Evolutionary conservation across 2,113 vertebrate species (phyloP).

Genomic region (Bubalus kerabau): DNA sequence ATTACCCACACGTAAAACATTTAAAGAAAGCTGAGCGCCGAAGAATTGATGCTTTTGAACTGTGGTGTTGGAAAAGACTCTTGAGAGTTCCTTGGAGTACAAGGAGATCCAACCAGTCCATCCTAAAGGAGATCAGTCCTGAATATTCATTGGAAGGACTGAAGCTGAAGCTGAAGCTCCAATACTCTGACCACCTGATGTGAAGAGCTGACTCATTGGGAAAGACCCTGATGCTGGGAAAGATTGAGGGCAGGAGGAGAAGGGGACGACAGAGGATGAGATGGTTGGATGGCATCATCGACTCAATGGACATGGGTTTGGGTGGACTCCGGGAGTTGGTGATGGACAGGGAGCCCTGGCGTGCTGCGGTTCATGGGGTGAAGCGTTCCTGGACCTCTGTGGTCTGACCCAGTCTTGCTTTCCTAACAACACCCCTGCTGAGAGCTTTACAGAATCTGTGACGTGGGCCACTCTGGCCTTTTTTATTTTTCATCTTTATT

Average conservation of each 20-base stretch:
- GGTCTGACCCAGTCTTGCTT: neutral
- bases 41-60: neutral
- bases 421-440: rapidly evolving
- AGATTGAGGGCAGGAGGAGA: neutral
- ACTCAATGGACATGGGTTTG: neutral
- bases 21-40: rapidly evolving
- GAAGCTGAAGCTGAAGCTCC: neutral
- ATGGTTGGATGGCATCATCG: rapidly evolving
- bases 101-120: neutral
- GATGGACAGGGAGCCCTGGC: neutral
- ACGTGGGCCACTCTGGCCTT: rapidly evolving
- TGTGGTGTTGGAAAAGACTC: neutral
- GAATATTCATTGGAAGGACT: neutral
- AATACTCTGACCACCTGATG: neutral
- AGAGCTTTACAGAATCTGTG: neutral
- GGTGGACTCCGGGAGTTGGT: rapidly evolving
- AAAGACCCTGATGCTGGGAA: neutral
- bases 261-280: rapidly evolving
- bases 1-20: neutral
- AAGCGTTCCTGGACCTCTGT: neutral
- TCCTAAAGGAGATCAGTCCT: neutral
- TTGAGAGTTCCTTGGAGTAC: rapidly evolving
- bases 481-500: neutral
- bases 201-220: rapidly evolving
- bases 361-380: neutral